A percentile compares a stretch with the other conserved stretches of the same genome.
These are phyloP conservation scores for Cryptophagus acutangulus DNA, from an alignment of 2,888 invertebrate species.

Conservation along the genomic window DNA sequence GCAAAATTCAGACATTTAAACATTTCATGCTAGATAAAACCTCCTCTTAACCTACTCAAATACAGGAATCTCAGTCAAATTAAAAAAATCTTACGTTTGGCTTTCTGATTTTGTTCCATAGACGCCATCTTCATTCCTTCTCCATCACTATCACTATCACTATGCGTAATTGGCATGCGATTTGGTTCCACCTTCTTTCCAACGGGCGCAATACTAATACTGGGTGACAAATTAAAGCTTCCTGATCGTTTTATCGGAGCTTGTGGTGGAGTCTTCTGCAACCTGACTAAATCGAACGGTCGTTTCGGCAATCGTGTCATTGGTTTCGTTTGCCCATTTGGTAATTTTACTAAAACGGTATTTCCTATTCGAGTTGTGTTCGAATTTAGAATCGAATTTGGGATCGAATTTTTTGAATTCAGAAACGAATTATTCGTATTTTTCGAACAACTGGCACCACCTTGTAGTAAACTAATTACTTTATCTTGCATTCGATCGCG, in stretches of 20 bases:
- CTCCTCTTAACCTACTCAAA: no score
- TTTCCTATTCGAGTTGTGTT: conserved; percentile 43
- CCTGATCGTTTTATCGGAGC: conserved; percentile 28
- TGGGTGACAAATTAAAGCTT: conserved; percentile 49
- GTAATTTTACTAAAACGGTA: conserved; percentile 47
- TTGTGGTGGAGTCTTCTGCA: conserved; percentile 30
- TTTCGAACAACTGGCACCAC: conserved; percentile 40
- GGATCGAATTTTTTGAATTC: conserved; percentile 2
- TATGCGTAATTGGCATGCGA: conserved; percentile 26
- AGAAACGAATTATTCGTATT: conserved; percentile 4
- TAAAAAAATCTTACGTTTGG: no score
- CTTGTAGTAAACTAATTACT: conserved; percentile 68
- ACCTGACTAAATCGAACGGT: conserved; percentile 43
- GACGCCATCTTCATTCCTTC: no score
- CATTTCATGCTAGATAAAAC: no score
- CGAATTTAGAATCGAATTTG: no score
- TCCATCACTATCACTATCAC: conserved; percentile 42
- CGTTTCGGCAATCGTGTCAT: conserved; percentile 45
- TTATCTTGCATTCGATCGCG: conserved; percentile 67
- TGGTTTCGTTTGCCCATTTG: conserved; percentile 48
- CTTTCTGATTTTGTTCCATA: no score
- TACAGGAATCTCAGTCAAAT: no score
- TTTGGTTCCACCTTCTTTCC: conserved; percentile 33
- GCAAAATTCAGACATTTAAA: no score
- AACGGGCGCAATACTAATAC: conserved; percentile 51